Evolutionary conservation across 35 echinoderm and acorn worm species (phyloP).

Genomic region (Eucidaris tribuloides): DNA sequence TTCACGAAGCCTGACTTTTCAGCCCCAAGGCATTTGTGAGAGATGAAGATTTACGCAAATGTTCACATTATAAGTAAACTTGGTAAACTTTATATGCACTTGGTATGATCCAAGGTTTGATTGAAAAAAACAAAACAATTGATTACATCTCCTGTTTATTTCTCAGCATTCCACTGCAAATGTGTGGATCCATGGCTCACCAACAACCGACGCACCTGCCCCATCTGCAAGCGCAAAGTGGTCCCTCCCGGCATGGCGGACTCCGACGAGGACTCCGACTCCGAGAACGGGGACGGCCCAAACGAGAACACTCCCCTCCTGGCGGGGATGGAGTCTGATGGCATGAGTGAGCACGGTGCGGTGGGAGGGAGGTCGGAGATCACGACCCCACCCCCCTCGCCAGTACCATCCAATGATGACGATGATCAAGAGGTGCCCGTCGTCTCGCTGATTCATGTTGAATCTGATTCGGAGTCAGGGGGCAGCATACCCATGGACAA

Average conservation of each 20-base stretch:
- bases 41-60: too few species aligned
- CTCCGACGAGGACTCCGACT: constrained; percentile 67
- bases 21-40: too few species aligned
- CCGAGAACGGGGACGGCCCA: constrained; percentile 39
- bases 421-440: not conserved
- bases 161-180: constrained; percentile 95
- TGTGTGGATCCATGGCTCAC: constrained; percentile 98
- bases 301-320: constrained; percentile 93
- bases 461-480: not conserved
- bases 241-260: constrained; percentile 74
- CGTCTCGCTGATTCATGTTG: not conserved
- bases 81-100: too few species aligned
- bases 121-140: too few species aligned
- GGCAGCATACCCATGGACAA: not conserved
- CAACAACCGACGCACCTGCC: constrained; percentile 92
- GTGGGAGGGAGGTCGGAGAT: not conserved
- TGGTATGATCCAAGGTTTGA: too few species aligned
- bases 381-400: constrained; percentile 12
- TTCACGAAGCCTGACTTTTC: too few species aligned
- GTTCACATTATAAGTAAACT: too few species aligned
- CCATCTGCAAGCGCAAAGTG: constrained; percentile 97
- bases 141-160: too few species aligned
- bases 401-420: not conserved
- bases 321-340: not conserved
- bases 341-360: not conserved